phyloP scores from a whole-genome alignment of 2,113 vertebrate species.

The Aix galericulata region DNA sequence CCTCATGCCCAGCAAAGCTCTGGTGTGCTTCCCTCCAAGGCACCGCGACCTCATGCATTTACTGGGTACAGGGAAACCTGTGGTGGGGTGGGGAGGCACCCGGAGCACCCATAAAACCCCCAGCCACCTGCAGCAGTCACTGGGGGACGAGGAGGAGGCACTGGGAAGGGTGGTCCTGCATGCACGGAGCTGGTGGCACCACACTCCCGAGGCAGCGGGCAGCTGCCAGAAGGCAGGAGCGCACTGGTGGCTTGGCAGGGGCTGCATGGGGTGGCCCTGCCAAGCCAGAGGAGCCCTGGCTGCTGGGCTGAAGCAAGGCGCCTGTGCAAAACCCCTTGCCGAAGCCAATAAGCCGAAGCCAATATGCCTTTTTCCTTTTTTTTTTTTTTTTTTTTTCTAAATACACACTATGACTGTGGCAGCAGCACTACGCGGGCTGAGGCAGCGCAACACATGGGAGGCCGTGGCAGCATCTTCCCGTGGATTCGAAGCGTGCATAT shows the following conservation, averaged over 20 bases:
- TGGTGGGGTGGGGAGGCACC: too few species aligned
- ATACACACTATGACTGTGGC: background rate
- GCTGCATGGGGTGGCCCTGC: too few species aligned
- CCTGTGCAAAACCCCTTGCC: background rate
- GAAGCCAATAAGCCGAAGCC: background rate
- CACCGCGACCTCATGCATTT: accelerated
- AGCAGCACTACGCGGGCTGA: background rate
- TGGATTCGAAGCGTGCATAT: background rate
- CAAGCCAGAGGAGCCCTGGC: background rate
- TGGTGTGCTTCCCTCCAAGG: background rate
- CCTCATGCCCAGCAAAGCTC: background rate
- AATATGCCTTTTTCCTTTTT: too few species aligned
- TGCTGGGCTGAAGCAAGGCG: background rate
- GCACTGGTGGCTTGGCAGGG: background rate
- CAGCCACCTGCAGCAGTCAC: too few species aligned
- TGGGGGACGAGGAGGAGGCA: too few species aligned
- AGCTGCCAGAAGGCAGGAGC: background rate
- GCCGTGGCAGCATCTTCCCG: background rate
- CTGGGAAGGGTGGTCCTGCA: too few species aligned
- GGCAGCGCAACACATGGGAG: background rate
- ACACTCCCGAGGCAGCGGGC: too few species aligned
- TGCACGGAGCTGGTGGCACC: too few species aligned
- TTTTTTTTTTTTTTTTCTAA: background rate
- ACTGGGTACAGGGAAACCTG: background rate
- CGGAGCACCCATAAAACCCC: too few species aligned